phyloP scores from a whole-genome alignment of 2,797 vertebrate genomes.

The Falco berigora region DNA sequence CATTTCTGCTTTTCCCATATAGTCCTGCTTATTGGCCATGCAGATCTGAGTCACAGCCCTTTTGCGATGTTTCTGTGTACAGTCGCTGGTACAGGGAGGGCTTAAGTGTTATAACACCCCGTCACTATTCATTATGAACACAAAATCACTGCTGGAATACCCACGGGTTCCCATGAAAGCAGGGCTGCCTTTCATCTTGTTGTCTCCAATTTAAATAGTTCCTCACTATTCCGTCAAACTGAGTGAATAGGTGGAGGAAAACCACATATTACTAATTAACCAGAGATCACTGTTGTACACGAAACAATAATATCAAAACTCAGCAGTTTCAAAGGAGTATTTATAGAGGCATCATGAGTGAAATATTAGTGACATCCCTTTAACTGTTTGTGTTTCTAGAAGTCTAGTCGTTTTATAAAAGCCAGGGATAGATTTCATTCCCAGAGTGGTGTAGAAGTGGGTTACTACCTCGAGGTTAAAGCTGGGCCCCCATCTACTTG shows the following conservation, averaged over 20 bases:
- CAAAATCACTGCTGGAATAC: background rate
- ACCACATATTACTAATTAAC: conserved; percentile 14
- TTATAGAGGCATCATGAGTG: background rate
- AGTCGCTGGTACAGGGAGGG: background rate
- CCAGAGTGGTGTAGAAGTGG: background rate
- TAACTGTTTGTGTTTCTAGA: background rate
- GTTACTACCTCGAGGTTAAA: background rate
- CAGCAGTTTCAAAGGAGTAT: background rate
- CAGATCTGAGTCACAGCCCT: background rate
- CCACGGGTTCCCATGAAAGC: background rate
- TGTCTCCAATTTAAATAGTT: background rate
- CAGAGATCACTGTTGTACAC: background rate
- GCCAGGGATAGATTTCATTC: background rate
- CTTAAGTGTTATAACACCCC: conserved; percentile 22
- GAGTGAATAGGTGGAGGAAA: background rate
- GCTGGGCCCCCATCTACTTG: background rate
- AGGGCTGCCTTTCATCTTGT: background rate
- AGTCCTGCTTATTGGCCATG: background rate
- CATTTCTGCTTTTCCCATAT: background rate
- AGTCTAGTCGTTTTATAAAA: background rate
- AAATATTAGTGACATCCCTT: background rate
- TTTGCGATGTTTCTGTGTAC: background rate
- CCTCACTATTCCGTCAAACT: background rate
- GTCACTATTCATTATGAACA: background rate
- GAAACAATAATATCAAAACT: background rate